Evolutionary conservation across 2,113 vertebrate species (phyloP), one percentile per base, ranked within the genome.

Genomic region (Motacilla tschutschensis): DNA sequence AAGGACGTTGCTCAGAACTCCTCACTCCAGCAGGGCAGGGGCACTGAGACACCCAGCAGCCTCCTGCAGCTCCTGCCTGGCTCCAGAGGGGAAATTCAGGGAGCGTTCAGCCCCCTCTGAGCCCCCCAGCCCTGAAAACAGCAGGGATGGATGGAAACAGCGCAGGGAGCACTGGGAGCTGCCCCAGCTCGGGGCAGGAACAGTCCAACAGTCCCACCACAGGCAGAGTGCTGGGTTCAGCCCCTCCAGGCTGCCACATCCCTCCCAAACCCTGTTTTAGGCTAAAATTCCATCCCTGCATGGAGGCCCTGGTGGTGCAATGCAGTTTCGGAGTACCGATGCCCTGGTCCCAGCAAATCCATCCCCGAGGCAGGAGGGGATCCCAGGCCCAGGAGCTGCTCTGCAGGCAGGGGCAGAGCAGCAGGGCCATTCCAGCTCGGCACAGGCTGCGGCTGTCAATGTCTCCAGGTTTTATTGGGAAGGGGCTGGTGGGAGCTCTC

Each of bases 71-170:
- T 47, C 54, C 17, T 10, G 38, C 47, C 65, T 17, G 44, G 59
- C 21, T 55, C 46, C 4, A 25, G 47, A 33, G n/a, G 7, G 67
- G 41, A 38, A 55, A 36, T 3, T 21, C n/a, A 25, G 69, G 46
- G 57, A 43, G 46, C 63, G 31, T 18, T 65, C 35, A 14, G 25
- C 5, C 19, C 33, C 18, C 31, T 33, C n/a, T 6, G 36, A 25
- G n/a, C 2, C 28, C 1, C 33, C 47, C 76, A 31, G 31, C 76
- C 5, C 33, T 0, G 0, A 18, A 58, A 7, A 59, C 0, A 0
- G 58, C 69, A 86, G 63, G 25, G 62, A 2, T 3, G 0, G 1
- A 17, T 17, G 50, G 54, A 31, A 29, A 14, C 1, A 0, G 19
- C 0, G 0, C 35, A 35, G 17, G 2, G 31, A 62, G 41, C 51